Conservation (phyloP, 2,888 invertebrate genomes). For the Amblyjoppa fuscipennis region DNA sequence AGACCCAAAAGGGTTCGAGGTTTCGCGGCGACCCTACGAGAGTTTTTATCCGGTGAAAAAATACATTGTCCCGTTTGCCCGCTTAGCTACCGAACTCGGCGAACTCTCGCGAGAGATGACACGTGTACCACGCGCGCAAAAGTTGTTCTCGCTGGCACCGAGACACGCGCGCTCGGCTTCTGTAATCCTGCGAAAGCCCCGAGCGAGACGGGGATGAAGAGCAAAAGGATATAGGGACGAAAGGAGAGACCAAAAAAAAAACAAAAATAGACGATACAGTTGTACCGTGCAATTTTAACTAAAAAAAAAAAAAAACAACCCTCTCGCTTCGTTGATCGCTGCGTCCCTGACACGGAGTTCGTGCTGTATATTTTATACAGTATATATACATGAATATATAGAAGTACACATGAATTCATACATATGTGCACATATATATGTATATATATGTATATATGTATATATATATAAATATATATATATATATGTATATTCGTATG, state of each 20-base stretch:
- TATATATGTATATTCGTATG: neutral
- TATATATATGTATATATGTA: neutral
- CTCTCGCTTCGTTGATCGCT: constrained; percentile 52
- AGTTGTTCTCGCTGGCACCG: constrained; percentile 5
- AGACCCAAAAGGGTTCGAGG: neutral
- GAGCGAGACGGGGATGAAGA: neutral
- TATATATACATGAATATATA: neutral
- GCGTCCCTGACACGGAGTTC: constrained; percentile 22
- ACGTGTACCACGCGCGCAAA: constrained; percentile 7
- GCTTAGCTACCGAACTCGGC: constrained; percentile 18
- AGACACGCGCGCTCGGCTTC: neutral
- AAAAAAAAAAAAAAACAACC: constrained; percentile 34
- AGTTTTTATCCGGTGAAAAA: constrained; percentile 23
- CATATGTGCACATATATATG: neutral
- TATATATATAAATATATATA: neutral
- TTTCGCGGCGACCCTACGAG: neutral
- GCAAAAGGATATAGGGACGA: constrained; percentile 8
- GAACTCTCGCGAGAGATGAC: constrained; percentile 24
- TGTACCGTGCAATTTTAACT: neutral
- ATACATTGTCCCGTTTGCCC: constrained; percentile 18
- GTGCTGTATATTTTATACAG: neutral
- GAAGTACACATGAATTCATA: too few species aligned
- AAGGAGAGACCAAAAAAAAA: constrained; percentile 14
- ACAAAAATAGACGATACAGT: neutral
- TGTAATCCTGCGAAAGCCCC: constrained; percentile 27